Base-by-base conservation (phyloP, 1,140 invertebrate species). In the Oedothorax gibbosus region DNA sequence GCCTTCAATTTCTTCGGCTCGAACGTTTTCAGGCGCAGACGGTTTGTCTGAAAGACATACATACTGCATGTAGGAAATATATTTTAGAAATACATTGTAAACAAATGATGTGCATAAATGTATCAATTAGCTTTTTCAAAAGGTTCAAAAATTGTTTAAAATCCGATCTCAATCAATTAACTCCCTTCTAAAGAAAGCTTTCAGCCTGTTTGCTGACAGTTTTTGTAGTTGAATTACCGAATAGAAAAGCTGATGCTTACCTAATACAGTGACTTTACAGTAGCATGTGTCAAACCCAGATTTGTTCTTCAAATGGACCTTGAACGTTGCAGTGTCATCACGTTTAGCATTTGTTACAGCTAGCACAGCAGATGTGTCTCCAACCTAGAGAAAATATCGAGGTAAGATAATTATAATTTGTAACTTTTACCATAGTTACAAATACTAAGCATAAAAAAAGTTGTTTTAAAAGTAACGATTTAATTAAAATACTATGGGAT, bases 241-340 rank as follows among this genome's bases (percentile, higher is more conserved):
- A 35, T 60, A 14, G 57, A 53, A 5, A 50, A 15, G 54, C 21
- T 0, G 53, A 15, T 20, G 20, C 85, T 60, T 62, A 86, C 85
- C 87, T 7, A 99, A 91, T 0, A 99, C 98, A 80, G 94, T 95
- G 10, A 99, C 97, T 89, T 97, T 98, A 85, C 99, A 93, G 0
- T 94, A 96, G 0, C 95, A 97, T 0, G 96, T 97, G 89, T 99
- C 98, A 88, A 95, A 96, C 85, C 98, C 98, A 84, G 95, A 96
- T 56, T 96, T 93, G 91, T 99, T 99, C 87, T 96, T 95, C 49
- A 99, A 91, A 87, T 97, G 96, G 15, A 99, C 91, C 85, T 97
- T 93, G 90, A 99, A 99, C 86, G 95, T 95, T 11, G 98, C 98
- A 64, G 95, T 94, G 88, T 99, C 98, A 10, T 93, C 92, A 78